Evolutionary conservation across 2,888 invertebrate genomes (phyloP).

Genomic region (Nineta flava): DNA sequence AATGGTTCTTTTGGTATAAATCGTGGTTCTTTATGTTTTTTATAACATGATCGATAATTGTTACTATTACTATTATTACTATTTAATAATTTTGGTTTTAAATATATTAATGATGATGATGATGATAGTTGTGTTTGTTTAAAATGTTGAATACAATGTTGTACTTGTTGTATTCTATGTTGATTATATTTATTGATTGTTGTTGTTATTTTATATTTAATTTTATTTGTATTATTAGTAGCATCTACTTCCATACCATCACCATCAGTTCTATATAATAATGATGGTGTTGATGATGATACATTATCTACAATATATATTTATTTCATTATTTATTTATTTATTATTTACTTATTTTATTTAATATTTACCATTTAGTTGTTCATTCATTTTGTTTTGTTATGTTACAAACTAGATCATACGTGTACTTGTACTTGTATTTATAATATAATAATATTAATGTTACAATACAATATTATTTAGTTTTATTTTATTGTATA

Average conservation of each 20-base stretch:
- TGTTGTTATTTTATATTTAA: constrained; percentile 19
- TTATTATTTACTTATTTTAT: no score
- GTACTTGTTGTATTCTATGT: constrained; percentile 27
- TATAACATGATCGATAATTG: constrained; percentile 28
- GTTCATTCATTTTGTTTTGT: no score
- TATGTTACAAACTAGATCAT: no score
- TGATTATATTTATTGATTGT: constrained; percentile 15
- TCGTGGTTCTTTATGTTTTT: constrained; percentile 54
- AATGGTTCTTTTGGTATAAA: constrained; percentile 84
- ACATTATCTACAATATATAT: no score
- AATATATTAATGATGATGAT: constrained; percentile 35
- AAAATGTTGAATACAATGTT: constrained; percentile 21
- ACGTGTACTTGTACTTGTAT: no score
- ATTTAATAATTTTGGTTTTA: constrained; percentile 44
- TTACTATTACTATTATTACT: constrained; percentile 36
- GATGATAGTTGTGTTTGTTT: constrained; percentile 34
- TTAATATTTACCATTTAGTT: no score
- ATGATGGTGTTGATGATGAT: no score
- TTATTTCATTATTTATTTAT: no score
- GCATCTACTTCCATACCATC: constrained; percentile 65
- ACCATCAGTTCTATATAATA: constrained; percentile 56
- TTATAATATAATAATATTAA: no score
- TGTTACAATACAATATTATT: no score
- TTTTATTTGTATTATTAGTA: constrained; percentile 21
- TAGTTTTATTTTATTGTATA: no score